Base-by-base conservation (phyloP, 2,888 invertebrate genomes). In the Serripes groenlandicus region DNA sequence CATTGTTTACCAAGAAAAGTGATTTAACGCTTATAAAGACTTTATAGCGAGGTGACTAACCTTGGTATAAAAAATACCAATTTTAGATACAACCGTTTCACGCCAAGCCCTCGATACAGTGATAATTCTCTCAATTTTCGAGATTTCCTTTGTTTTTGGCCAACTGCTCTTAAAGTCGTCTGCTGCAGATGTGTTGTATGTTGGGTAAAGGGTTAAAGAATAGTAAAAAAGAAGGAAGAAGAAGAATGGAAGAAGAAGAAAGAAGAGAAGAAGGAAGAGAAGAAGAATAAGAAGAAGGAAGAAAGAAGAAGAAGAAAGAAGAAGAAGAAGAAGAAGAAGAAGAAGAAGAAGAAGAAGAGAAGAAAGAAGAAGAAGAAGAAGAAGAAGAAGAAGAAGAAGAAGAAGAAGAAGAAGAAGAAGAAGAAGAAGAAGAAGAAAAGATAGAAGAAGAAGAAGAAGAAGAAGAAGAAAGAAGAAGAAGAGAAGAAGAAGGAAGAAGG, bases 191-290 rank as follows among this genome's bases (percentile, higher is more conserved):
- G n/a, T n/a, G n/a, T n/a, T n/a, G n/a, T n/a, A n/a, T n/a, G n/a
- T n/a, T n/a, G n/a, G n/a, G n/a, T n/a, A n/a, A n/a, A n/a, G n/a
- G n/a, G n/a, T n/a, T n/a, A n/a, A 66, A 4, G n/a, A 37, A 35
- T 18, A 66, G 66, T n/a, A 23, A 26, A n/a, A 35, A 37, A 34
- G 66, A 26, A 7, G n/a, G 66, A 32, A 37, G 37, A n/a, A 35
- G 66, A 18, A 23, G 37, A n/a, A 66, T n/a, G n/a, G 66, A 32
- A 37, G 37, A n/a, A 66, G 66, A 32, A 37, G 37, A n/a, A 35
- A 37, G 18, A 23, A 26, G 15, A 66, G 66, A 32, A 37, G 37
- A n/a, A 66, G 66, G 18, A 23, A 7, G 9, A 42, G 42, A 42
- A 42, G 42, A 42, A 42, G 42, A 42, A 42, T 9, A 42, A 42